These are phyloP conservation scores for Meloidogyne hapla DNA, from an alignment of 1,140 invertebrate genomes.

Conservation along the genomic window DNA sequence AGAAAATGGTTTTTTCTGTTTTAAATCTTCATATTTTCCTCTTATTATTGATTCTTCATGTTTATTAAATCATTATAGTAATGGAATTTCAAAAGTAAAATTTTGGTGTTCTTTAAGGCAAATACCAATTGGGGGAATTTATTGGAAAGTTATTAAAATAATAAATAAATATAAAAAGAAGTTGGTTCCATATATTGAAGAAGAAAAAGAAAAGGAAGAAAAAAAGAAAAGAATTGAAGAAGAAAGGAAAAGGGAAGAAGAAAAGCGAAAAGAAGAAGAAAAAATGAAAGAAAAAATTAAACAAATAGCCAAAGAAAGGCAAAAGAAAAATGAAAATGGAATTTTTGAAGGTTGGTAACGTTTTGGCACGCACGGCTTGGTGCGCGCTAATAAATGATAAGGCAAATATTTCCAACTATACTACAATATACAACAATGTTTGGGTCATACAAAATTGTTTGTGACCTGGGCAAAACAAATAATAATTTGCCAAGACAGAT, in stretches of 20 bases:
- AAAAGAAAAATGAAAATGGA: too few relatives aligned
- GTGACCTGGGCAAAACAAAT: too few relatives aligned
- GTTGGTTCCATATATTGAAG: not conserved
- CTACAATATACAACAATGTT: too few relatives aligned
- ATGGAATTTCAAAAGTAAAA: constrained; percentile 1
- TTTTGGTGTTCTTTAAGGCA: constrained; percentile 18
- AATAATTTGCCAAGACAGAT: too few relatives aligned
- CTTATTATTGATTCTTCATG: not conserved
- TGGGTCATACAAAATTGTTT: too few relatives aligned
- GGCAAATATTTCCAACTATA: too few relatives aligned
- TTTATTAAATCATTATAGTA: constrained; percentile 3
- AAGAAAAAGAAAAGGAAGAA: not conserved
- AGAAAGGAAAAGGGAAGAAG: not conserved
- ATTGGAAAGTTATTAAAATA: constrained; percentile 15
- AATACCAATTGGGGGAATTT: not conserved
- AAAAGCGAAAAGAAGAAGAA: not conserved
- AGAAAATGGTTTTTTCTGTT: not conserved
- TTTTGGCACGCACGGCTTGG: too few relatives aligned
- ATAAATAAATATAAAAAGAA: not conserved
- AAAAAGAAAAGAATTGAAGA: not conserved
- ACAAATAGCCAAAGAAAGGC: too few relatives aligned
- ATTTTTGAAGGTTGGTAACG: too few relatives aligned
- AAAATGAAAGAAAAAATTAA: not conserved
- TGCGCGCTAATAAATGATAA: too few relatives aligned
- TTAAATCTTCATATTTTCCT: not conserved